Evolutionary conservation across 2,888 invertebrate genomes (phyloP), one percentile per base, ranked within the genome.

Genomic region (Neoascia interrupta): DNA sequence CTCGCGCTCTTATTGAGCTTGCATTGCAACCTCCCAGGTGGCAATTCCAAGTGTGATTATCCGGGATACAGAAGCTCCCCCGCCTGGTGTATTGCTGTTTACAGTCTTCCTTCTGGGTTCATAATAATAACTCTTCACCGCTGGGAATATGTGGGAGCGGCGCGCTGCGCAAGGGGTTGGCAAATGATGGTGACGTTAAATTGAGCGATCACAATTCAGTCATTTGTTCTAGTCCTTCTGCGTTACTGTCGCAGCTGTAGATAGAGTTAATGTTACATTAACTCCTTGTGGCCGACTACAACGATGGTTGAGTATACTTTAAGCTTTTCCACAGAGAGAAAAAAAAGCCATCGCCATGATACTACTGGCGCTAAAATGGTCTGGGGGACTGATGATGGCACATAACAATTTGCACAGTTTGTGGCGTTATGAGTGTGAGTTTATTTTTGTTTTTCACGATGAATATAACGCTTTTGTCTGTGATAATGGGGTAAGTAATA

Each of bases 181-280:
- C 72, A 70, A 79, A 61, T 53, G 53, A 56, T 66, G 49, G 73
- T 73, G 49, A 61, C 66, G 73, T 66, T 68, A 68, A 73, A 73
- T 79, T 79, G 79, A 79, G 79, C 79, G 73, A 68, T 79, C 73
- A 73, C 79, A 73, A 66, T 79, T 66, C 47, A 43, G 79, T 79
- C 66, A 61, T 79, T 73, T 79, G 54, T 61, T 72, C 34, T 66
- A 39, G 63, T 74, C 60, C 41, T 60, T 36, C 36, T 26, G 51
- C 15, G 53, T 43, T 37, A 23, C 26, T 21, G 45, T 21, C 31
- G 36, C 70, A 51, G 43, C 49, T 70, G 63, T 31, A 70, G 68
- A 74, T 70, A 51, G 45, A 45, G 37, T 64, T 63, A 53, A 58
- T 70, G 56, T 51, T 26, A 72, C 31, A 26, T 47, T 58, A 34